Conservation (phyloP, 1,140 invertebrate genomes). For the Zaprionus vittiger region DNA sequence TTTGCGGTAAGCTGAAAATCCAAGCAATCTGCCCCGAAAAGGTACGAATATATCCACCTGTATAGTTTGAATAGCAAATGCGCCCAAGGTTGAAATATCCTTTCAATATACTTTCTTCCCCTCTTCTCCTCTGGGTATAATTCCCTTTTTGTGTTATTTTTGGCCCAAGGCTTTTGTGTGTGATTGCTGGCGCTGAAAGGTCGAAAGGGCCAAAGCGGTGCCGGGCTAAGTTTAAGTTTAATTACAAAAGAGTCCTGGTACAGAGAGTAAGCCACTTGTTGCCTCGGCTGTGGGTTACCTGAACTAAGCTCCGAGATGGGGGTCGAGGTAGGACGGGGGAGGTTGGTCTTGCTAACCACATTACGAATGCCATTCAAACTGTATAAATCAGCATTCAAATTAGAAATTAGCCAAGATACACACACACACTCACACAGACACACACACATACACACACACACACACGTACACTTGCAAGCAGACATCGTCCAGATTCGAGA, state of each 20-base stretch:
- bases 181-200: slow-evolving; percentile 19
- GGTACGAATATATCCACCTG: slow-evolving; percentile 28
- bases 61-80: slow-evolving; percentile 41
- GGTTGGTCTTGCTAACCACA: slow-evolving; percentile 16
- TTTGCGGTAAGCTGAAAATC: slow-evolving; percentile 71
- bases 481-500: slow-evolving; percentile 47
- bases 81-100: slow-evolving; percentile 34
- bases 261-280: slow-evolving; percentile 35
- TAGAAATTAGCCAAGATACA: slow-evolving; percentile 74
- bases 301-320: background rate
- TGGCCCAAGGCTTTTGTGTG: background rate
- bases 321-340: background rate
- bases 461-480: slow-evolving; percentile 11
- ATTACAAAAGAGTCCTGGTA: slow-evolving; percentile 30
- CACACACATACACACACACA: slow-evolving; percentile 16
- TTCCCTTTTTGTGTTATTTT: background rate
- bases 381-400: slow-evolving; percentile 83
- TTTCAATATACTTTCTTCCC: background rate
- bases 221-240: slow-evolving; percentile 22
- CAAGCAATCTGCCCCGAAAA: slow-evolving; percentile 42
- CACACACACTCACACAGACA: slow-evolving; percentile 26
- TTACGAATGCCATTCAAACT: slow-evolving; percentile 64
- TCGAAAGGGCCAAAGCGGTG: slow-evolving; percentile 9
- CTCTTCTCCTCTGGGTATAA: background rate
- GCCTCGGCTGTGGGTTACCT: background rate